Base-by-base conservation (phyloP, 2,113 vertebrate genomes). In the Calyptomena viridis region DNA sequence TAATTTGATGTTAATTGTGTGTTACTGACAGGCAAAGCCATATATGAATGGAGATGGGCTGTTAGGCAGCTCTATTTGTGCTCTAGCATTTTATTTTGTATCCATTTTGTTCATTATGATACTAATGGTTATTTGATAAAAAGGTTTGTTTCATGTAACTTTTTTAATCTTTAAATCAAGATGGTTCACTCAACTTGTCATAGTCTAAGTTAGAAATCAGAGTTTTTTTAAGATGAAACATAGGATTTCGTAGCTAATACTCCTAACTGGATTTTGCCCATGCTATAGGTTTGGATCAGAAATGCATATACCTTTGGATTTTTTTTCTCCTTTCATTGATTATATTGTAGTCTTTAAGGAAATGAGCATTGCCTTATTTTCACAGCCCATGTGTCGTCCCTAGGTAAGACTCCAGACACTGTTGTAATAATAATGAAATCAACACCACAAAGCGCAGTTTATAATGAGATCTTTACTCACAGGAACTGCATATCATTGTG, bases 281-380 rank as follows among this genome's bases (percentile, higher is more conserved):
- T 80, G 28, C 63, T 72, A 4, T 52, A 9, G 16, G 22, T 87
- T 81, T 4, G 4, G 27, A 80, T 33, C 42, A 31, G 20, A 15
- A 63, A 50, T 63, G 8, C 30, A 18, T 81, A 67, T 75, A 72
- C 30, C 35, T 64, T 75, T 55, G 21, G 11, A 19, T 67, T 90
- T 93, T 93, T 80, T n/a, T 86, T 55, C 46, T 93, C 25, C 37
- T 74, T 75, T 96, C 30, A 33, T 44, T 79, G 47, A 21, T 52
- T 52, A 15, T 59, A 40, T 31, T 33, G 21, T 15, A 56, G 22
- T 55, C 17, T 84, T 80, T 30, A 63, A 79, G 40, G 28, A 79
- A 85, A 59, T 42, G 3, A 87, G 16, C 22, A 14, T 53, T 82
- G 24, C 21, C 33, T 68, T 68, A 12, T 52, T 87, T 93, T 76